phyloP scores from a whole-genome alignment of 1,140 invertebrate species.

The Drosophila elegans region DNA sequence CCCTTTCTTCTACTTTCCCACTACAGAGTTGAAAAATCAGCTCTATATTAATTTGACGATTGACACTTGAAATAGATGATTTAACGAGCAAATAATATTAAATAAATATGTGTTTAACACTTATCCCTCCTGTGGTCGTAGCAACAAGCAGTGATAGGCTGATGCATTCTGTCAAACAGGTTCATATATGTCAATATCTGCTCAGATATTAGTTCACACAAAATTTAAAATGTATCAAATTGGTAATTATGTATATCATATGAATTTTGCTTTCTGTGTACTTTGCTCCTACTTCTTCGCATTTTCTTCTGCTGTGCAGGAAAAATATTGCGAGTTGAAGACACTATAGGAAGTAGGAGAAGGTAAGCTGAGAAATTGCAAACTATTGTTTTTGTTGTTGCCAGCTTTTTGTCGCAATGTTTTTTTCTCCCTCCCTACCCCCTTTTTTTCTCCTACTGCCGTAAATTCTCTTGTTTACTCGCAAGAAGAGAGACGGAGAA shows the following conservation, averaged over 20 bases:
- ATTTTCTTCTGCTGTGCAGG: neutral
- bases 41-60: no score
- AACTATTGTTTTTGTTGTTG: constrained; percentile 67
- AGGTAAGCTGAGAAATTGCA: constrained; percentile 57
- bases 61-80: no score
- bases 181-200: no score
- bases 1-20: constrained; percentile 15
- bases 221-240: no score
- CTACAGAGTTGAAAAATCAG: neutral
- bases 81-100: no score
- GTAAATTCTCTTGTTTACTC: constrained; percentile 27
- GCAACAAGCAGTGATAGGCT: no score
- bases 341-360: constrained; percentile 14
- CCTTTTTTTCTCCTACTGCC: constrained; percentile 1
- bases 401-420: constrained; percentile 56
- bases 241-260: no score
- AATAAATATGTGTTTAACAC: no score
- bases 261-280: neutral
- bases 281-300: neutral
- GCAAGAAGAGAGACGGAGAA: neutral
- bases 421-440: constrained; percentile 13
- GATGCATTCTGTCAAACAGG: no score
- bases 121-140: no score
- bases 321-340: constrained; percentile 11
- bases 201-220: no score